Conservation (phyloP, 2,113 vertebrate species). For the Rhinichthys klamathensis region DNA sequence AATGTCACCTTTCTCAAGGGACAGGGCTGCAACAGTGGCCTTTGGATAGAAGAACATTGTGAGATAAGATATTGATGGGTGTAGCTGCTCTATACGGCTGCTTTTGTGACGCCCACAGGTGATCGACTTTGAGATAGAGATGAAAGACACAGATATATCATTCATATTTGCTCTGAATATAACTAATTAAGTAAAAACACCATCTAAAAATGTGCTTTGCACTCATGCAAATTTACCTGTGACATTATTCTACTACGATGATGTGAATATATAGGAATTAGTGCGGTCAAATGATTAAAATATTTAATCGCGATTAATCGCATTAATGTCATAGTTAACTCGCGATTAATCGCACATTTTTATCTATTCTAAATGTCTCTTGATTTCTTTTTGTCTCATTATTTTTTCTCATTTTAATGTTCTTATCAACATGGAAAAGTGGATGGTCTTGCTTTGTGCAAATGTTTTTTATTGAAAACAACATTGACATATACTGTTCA, state of each 20-base stretch:
- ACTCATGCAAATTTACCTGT: neutral
- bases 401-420: too few relatives aligned
- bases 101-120: neutral
- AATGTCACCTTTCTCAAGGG: slow-evolving; percentile 72
- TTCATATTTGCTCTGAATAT: neutral
- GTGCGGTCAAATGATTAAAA: too few relatives aligned
- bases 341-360: too few relatives aligned
- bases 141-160: neutral
- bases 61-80: slow-evolving; percentile 37
- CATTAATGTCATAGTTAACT: too few relatives aligned
- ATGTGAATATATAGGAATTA: slow-evolving; percentile 9
- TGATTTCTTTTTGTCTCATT: too few relatives aligned
- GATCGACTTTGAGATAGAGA: neutral
- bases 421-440: too few relatives aligned
- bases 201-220: neutral
- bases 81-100: slow-evolving; percentile 12
- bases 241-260: neutral
- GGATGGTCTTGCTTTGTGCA: too few relatives aligned
- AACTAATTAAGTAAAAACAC: slow-evolving; percentile 16
- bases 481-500: too few relatives aligned
- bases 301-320: too few relatives aligned
- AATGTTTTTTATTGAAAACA: too few relatives aligned
- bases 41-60: slow-evolving; percentile 55
- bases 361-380: too few relatives aligned
- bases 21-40: slow-evolving; percentile 66